Base-by-base conservation (phyloP, 1,140 invertebrate species). In the Camponotus vicinus region DNA sequence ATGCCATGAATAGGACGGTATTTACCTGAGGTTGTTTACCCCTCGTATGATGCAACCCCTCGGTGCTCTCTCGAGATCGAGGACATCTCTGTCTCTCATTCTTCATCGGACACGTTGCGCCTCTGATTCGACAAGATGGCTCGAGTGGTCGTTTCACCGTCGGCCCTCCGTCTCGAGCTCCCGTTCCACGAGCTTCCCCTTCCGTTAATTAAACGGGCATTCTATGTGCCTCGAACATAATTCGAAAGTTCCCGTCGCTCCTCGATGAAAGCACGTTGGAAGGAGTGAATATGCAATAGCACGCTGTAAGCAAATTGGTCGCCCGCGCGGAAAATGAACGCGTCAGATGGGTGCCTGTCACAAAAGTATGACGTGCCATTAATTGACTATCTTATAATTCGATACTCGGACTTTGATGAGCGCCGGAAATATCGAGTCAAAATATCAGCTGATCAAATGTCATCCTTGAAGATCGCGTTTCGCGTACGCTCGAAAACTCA, bases 11-110 rank as follows among this genome's bases (percentile, higher is more conserved):
- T 49, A 59, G 76, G 45, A 78, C n/a, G 69, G 63, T 88, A 85
- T 88, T 90, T 90, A 88, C 84, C 76, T 73, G 69, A 45, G 71
- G 52, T 82, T 90, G 87, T 86, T 86, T 64, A 61, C n/a, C 77
- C 69, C 67, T 64, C 61, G 40, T 59, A 27, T 73, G 59, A 66
- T 45, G 73, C 86, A 86, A 40, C 66, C 59, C 27, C 45, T 34
- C 18, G 79, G 67, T 55, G 71, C 61, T 73, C 55, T 61, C 71
- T 61, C 55, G 67, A 82, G 52, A 13, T 9, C n/a, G 21, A 78
- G 27, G 9, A 40, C 2, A 6, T 55, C 18, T 69, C 21, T 70
- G 34, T 27, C 21, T n/a, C 18, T 45, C 67, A 37, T 73, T 83
- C 42, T 83, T 63, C 27, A 27, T 37, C 40, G n/a, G n/a, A 45